Evolutionary conservation across 64 coral and sea anemone species (phyloP), one percentile per base, ranked within the genome.

Genomic region (Pocillopora damicornis): DNA sequence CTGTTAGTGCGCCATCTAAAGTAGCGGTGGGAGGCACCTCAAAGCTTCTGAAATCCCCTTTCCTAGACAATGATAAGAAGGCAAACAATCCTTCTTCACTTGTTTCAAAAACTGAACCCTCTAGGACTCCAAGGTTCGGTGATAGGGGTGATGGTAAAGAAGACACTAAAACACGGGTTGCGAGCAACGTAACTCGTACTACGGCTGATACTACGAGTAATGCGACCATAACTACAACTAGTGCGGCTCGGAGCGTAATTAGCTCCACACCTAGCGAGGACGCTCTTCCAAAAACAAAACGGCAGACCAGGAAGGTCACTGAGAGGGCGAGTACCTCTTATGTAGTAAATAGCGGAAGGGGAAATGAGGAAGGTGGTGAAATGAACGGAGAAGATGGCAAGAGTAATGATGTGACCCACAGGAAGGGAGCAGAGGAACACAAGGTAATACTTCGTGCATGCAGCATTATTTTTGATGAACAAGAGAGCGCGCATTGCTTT

Each of bases 131-230:
- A 57, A 86, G 81, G 35, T 86, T 86, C 26, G 37, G 13, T 34
- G 81, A 51, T 42, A 81, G 58, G 59, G 89, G 84, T 17, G 71
- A 65, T 9, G 77, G 59, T 17, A 91, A 77, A 66, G 81, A 85
- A 7, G 89, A 91, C 1, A 42, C 80, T 65, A 88, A 64, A 59
- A 76, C 86, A 61, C 86, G 61, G 75, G 76, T 77, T 64, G 73
- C 58, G 63, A 85, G 65, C 34, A 76, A 76, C 12, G 83, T 83
- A 16, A 81, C 80, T 0, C 90, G 90, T 57, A 92, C 90, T 30
- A 92, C 90, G 14, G 90, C 90, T 1, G 60, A 75, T n/a, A 79
- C 90, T 6, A 92, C 90, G 35, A 87, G 59, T 87, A 92, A 84
- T 36, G 37, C 75, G 8, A 79, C 82, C 10, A 78, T 36, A 17